Evolutionary conservation across 2,113 vertebrate species (phyloP), one percentile per base, ranked within the genome.

Genomic region (Pangasianodon gigas): DNA sequence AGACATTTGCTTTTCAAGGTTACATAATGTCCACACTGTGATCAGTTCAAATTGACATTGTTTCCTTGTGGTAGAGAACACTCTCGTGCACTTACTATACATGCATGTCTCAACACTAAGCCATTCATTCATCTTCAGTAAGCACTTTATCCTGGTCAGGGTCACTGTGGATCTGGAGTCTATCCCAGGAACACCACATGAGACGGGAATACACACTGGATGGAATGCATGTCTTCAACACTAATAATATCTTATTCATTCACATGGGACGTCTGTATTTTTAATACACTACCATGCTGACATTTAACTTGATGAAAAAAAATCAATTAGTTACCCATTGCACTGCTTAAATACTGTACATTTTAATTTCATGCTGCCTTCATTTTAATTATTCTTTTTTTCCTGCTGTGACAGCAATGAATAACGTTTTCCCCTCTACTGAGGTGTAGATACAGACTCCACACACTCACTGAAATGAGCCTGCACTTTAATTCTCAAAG

Each of bases 381-480:
- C 74, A 21, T 62, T 60, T 80, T 87, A 88, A 88, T 80, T 46
- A 88, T 88, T 51, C 24, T 3, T 71, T 7, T 81, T 67, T 26
- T 51, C 77, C 75, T 81, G 87, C 29, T 37, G 58, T n/a, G 46
- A 81, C 46, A 69, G 75, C 29, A 52, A 69, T 32, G 32, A 82
- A 69, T 67, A 62, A 52, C 6, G 2, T 80, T 88, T 81, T 51
- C 71, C 82, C 54, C 32, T 60, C 82, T 84, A 41, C 56, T 84
- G 37, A 60, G 6, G 48, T 32, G 46, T 79, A 79, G 26, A 48
- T 51, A 48, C n/a, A 51, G 51, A 54, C n/a, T 56, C 67, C 10
- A 54, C 48, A 56, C 48, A 19, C n/a, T 32, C 65, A 74, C 48
- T 41, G n/a, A 69, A n/a, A 79, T 6, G 32, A 79, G 13, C 24